Percentiles rank a stretch among this genome's conserved stretches.
These are phyloP conservation scores for Ochropleura plecta DNA, from an alignment of 2,888 invertebrate genomes.

Conservation along the genomic window DNA sequence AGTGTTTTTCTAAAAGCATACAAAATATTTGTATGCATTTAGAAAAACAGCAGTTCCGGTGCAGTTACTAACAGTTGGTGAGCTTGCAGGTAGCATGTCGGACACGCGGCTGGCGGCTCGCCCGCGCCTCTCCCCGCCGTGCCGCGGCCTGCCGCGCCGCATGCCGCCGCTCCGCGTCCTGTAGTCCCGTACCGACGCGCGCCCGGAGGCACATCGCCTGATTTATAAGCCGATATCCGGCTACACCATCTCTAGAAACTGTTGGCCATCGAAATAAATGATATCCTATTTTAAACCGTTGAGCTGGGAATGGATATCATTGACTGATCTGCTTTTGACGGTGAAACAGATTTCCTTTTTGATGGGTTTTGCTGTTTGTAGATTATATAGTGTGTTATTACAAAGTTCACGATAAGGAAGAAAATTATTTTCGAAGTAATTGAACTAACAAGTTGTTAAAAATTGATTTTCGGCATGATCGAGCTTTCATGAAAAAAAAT, in stretches of 20 bases:
- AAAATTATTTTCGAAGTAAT: conserved; percentile 20
- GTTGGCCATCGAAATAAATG: conserved; percentile 68
- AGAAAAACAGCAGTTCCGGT: conserved; percentile 25
- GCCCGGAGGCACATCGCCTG: conserved; percentile 75
- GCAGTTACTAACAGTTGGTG: conserved; percentile 42
- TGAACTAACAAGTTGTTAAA: conserved; percentile 18
- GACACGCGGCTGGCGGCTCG: conserved; percentile 65
- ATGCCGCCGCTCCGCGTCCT: conserved; percentile 37
- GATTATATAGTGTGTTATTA: background rate
- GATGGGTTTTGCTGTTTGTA: background rate
- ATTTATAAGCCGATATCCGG: conserved; percentile 83
- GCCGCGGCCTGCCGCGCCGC: conserved; percentile 3
- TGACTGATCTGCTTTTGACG: conserved; percentile 29
- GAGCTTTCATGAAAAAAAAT: conserved; percentile 27
- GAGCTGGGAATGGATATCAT: conserved; percentile 40
- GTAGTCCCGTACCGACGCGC: conserved; percentile 60
- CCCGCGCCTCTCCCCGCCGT: conserved; percentile 57
- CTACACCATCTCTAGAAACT: conserved; percentile 67
- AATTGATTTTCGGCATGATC: conserved; percentile 29
- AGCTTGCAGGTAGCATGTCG: conserved; percentile 52
- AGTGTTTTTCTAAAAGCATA: conserved; percentile 24
- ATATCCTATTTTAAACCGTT: conserved; percentile 57
- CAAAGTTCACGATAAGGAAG: background rate
- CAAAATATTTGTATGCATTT: conserved; percentile 29
- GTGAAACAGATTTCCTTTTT: conserved; percentile 4